These are phyloP conservation scores for Diadophis punctatus DNA, from an alignment of 2,113 vertebrate species.

Conservation along the genomic window DNA sequence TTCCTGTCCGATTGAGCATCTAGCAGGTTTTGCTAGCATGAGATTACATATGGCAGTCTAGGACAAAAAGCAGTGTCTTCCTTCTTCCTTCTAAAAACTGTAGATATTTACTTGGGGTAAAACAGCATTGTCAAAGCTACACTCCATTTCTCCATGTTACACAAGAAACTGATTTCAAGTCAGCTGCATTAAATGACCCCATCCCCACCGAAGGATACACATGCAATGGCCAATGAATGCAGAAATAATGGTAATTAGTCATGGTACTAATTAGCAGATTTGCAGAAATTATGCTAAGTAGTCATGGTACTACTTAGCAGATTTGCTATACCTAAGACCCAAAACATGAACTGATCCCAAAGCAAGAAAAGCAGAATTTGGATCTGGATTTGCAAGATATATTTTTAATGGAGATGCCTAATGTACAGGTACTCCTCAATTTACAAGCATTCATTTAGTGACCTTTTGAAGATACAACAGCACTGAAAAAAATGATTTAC, in stretches of 20 bases:
- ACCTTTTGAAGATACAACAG: neutral
- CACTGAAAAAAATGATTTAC: neutral
- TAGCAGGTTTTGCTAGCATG: neutral
- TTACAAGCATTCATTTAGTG: neutral
- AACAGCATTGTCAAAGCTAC: neutral
- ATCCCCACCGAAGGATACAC: neutral
- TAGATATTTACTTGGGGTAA: neutral
- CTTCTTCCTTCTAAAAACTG: neutral
- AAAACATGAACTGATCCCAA: neutral
- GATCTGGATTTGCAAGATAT: neutral
- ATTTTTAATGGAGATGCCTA: neutral
- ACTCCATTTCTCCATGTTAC: neutral
- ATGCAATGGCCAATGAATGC: neutral
- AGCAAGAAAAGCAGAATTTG: neutral
- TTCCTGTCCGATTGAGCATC: neutral
- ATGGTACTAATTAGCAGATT: neutral
- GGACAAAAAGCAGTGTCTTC: neutral
- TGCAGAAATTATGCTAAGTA: neutral
- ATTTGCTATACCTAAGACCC: neutral
- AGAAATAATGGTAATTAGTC: neutral
- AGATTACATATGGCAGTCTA: neutral
- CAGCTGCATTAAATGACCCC: neutral
- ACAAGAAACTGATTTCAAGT: neutral
- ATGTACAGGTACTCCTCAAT: neutral
- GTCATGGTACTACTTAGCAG: neutral